A percentile compares a stretch with the other conserved stretches of the same genome.
Conservation (phyloP, 2,888 invertebrate genomes). For the Sturmia bella region DNA sequence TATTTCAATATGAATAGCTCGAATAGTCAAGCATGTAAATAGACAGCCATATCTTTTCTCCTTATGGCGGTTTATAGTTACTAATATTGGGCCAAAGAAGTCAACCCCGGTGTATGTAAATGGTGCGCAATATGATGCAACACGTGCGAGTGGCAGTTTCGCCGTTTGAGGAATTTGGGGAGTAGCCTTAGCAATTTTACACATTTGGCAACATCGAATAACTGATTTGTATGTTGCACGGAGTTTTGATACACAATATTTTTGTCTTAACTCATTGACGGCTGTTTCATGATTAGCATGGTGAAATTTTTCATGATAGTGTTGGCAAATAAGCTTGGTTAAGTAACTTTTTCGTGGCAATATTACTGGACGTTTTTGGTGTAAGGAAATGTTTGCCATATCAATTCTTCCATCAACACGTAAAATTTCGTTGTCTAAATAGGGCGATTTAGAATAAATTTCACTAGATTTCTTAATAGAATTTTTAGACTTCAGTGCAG, state of each 20-base stretch:
- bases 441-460: no score
- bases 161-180: conserved; percentile 4
- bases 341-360: background rate
- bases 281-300: background rate
- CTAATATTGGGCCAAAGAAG: conserved; percentile 56
- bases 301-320: no score
- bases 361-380: background rate
- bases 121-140: conserved; percentile 22
- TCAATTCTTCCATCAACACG: no score
- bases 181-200: conserved; percentile 27
- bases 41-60: conserved; percentile 48
- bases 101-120: conserved; percentile 35
- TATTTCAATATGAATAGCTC: conserved; percentile 67
- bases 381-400: no score
- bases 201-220: conserved; percentile 18
- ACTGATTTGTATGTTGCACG: conserved; percentile 27
- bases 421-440: no score
- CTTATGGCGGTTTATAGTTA: conserved; percentile 27
- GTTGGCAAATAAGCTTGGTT: background rate
- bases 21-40: conserved; percentile 66
- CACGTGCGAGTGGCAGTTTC: conserved; percentile 11
- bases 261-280: conserved; percentile 39
- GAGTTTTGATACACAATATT: conserved; percentile 33
- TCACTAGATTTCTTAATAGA: no score
- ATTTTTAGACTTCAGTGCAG: no score